Evolutionary conservation across 2,888 invertebrate species (phyloP).

Genomic region (Andrena flavipes): DNA sequence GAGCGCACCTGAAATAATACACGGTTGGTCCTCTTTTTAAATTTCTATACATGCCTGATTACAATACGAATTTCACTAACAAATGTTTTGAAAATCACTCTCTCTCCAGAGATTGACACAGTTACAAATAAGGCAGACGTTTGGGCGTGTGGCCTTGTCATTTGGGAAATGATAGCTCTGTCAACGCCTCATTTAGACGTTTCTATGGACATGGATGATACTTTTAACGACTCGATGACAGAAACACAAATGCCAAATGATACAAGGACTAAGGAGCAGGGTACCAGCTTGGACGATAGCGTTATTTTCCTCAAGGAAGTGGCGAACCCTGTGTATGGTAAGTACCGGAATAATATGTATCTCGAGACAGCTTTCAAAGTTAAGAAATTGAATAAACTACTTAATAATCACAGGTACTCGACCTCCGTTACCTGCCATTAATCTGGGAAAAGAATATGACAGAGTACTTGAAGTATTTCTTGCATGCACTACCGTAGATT

Average conservation of each 20-base stretch:
- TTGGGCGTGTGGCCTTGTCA: conserved; percentile 91
- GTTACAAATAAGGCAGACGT: conserved; percentile 91
- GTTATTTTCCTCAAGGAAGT: conserved; percentile 60
- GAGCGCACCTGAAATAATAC: conserved; percentile 92
- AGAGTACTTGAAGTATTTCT: conserved; percentile 89
- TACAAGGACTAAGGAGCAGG: conserved; percentile 65
- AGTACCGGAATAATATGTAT: conserved; percentile 21
- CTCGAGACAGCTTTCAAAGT: neutral
- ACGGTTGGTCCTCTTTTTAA: conserved; percentile 78
- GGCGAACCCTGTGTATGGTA: conserved; percentile 67
- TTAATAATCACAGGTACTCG: conserved; percentile 87
- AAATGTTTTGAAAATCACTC: neutral
- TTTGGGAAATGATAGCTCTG: conserved; percentile 93
- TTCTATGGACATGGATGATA: conserved; percentile 62
- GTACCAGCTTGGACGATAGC: conserved; percentile 72
- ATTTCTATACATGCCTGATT: neutral
- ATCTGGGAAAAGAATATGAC: conserved; percentile 87
- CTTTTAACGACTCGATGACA: conserved; percentile 74
- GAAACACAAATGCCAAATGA: conserved; percentile 27
- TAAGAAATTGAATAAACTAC: conserved; percentile 3
- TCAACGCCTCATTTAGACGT: conserved; percentile 88
- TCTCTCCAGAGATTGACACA: conserved; percentile 82
- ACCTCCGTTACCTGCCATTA: conserved; percentile 89
- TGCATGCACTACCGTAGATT: conserved; percentile 89
- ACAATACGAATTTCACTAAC: conserved; percentile 3